Percentiles rank a stretch among this genome's conserved stretches.
phyloP scores from a whole-genome alignment of 2,888 invertebrate genomes.

The Pharmacophagus antenor region DNA sequence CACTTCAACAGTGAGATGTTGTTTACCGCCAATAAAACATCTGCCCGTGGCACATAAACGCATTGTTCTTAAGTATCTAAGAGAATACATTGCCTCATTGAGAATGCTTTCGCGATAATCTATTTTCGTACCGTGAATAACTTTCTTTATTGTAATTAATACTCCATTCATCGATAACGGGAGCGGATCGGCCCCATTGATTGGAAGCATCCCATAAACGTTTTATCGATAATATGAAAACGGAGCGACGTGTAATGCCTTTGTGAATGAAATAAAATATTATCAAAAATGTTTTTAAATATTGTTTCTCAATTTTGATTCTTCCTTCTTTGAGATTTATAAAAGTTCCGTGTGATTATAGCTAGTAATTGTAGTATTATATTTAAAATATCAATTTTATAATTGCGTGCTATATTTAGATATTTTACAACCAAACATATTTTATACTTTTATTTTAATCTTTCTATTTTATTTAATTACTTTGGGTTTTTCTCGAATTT shows the following conservation, averaged over 20 bases:
- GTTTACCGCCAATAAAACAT: slow-evolving; percentile 1
- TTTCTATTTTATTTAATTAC: no score
- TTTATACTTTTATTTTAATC: no score
- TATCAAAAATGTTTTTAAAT: no score
- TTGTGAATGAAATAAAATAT: no score
- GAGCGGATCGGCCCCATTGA: neutral
- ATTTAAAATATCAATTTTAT: no score
- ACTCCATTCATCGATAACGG: neutral
- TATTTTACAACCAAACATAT: no score
- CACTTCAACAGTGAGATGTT: slow-evolving; percentile 4
- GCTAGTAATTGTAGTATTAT: no score
- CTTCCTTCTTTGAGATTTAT: no score
- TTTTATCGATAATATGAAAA: neutral
- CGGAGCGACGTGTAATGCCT: no score
- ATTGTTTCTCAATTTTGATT: no score
- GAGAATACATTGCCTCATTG: slow-evolving; percentile 13
- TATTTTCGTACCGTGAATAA: slow-evolving; percentile 8
- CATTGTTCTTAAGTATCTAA: slow-evolving; percentile 20
- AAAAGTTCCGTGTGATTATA: no score
- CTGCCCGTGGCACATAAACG: slow-evolving; percentile 1
- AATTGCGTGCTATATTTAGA: no score
- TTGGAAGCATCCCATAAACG: neutral
- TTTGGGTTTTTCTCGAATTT: neutral
- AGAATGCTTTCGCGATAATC: slow-evolving; percentile 12
- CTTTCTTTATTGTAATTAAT: slow-evolving; percentile 1